A percentile compares a stretch with the other conserved stretches of the same genome.
Evolutionary conservation across 2,888 invertebrate genomes (phyloP).

Genomic region (Galeopsomyia nigrocyanea): DNA sequence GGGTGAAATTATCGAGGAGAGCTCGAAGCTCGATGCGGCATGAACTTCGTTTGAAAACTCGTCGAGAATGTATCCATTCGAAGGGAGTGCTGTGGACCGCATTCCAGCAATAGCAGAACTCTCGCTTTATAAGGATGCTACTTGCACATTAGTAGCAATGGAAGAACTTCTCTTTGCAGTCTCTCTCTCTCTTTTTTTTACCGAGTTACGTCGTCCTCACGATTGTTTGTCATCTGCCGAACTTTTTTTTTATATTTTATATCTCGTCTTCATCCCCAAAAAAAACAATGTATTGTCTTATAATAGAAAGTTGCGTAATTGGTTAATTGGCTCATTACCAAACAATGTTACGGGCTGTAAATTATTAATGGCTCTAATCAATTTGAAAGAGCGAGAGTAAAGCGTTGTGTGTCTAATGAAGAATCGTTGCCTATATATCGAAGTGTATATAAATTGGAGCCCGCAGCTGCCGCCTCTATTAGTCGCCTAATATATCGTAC

Average conservation of each 20-base stretch:
- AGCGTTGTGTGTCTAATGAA: too few species aligned
- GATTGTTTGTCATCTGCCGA: slow-evolving; percentile 21
- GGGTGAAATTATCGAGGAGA: slow-evolving; percentile 16
- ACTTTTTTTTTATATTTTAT: too few species aligned
- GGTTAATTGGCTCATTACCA: too few species aligned
- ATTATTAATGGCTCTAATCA: too few species aligned
- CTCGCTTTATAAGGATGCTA: slow-evolving; percentile 38
- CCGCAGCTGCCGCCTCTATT: too few species aligned
- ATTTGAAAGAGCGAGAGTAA: too few species aligned
- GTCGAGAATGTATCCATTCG: slow-evolving; percentile 33
- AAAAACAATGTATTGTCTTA: too few species aligned
- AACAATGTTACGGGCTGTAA: too few species aligned
- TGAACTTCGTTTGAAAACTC: slow-evolving; percentile 25
- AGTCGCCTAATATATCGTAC: neutral
- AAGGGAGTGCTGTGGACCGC: slow-evolving; percentile 38
- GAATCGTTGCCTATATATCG: too few species aligned
- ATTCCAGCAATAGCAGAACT: slow-evolving; percentile 35
- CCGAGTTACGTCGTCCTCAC: slow-evolving; percentile 12
- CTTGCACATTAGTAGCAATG: slow-evolving; percentile 14
- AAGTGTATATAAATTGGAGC: too few species aligned
- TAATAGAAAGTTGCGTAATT: too few species aligned
- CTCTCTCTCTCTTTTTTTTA: neutral
- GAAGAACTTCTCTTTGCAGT: slow-evolving; percentile 21
- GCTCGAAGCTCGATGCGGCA: neutral
- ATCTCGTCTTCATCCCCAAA: too few species aligned